These are phyloP conservation scores for Colletes gigas DNA, from an alignment of 1,140 invertebrate species.

Conservation along the genomic window DNA sequence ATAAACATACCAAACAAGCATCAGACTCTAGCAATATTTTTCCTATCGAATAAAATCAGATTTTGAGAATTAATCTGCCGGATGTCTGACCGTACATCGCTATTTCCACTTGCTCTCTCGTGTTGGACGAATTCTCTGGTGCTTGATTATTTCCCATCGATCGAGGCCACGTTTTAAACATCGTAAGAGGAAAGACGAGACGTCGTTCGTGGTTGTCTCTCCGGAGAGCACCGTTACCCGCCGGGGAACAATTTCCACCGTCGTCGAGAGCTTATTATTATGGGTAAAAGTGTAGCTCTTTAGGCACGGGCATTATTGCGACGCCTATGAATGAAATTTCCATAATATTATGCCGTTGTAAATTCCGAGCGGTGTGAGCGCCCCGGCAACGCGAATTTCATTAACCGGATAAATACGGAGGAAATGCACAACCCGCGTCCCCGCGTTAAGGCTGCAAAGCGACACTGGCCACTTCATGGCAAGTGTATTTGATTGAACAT, in stretches of 20 bases:
- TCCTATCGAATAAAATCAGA: too few relatives aligned
- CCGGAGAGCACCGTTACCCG: neutral
- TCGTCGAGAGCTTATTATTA: conserved; percentile 24
- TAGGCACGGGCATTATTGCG: conserved; percentile 31
- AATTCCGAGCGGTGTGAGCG: conserved; percentile 35
- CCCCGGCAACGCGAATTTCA: conserved; percentile 54
- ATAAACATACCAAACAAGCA: neutral
- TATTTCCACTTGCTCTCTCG: too few relatives aligned
- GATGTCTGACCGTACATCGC: too few relatives aligned
- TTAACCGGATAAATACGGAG: conserved; percentile 61
- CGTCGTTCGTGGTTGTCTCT: neutral
- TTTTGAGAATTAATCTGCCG: too few relatives aligned
- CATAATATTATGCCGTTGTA: conserved; percentile 58
- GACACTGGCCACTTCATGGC: conserved; percentile 10
- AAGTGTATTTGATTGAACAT: conserved; percentile 63
- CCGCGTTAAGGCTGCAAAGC: conserved; percentile 12
- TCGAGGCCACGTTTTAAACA: neutral
- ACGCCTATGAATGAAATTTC: conserved; percentile 63
- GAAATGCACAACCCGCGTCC: conserved; percentile 12
- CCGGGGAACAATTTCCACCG: conserved; percentile 27
- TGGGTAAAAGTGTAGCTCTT: conserved; percentile 46
- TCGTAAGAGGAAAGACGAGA: neutral
- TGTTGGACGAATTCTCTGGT: too few relatives aligned
- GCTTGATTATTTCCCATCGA: neutral
- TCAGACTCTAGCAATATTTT: neutral